These are phyloP conservation scores for Epinotia nisella DNA, from an alignment of 2,888 invertebrate genomes.

Conservation along the genomic window DNA sequence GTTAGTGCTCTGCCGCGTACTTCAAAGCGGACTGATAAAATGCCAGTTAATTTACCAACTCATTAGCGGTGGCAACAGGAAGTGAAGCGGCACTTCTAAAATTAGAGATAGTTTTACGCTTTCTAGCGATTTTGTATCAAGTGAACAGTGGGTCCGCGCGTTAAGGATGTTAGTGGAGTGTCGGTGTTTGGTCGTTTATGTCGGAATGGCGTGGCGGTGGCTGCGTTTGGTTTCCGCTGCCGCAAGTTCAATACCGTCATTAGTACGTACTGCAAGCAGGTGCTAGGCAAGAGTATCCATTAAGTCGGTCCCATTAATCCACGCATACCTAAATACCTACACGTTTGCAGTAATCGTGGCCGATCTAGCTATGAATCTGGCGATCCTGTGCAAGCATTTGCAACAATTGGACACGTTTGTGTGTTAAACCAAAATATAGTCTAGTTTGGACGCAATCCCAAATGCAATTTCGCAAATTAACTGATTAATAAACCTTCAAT, in stretches of 20 bases:
- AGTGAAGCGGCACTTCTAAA: constrained; percentile 60
- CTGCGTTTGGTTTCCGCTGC: constrained; percentile 69
- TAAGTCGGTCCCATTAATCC: constrained; percentile 56
- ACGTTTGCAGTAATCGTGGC: constrained; percentile 44
- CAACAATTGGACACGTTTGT: constrained; percentile 60
- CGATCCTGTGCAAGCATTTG: constrained; percentile 49
- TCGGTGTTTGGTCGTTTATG: constrained; percentile 48
- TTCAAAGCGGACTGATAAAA: constrained; percentile 61
- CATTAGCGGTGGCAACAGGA: constrained; percentile 64
- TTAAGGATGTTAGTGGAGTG: constrained; percentile 53
- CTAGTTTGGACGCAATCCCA: constrained; percentile 51
- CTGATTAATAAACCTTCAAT: constrained; percentile 48
- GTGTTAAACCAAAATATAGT: constrained; percentile 55
- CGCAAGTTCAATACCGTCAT: constrained; percentile 70
- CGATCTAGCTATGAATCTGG: constrained; percentile 20
- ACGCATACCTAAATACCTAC: constrained; percentile 48
- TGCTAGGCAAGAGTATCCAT: constrained; percentile 50
- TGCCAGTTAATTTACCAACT: constrained; percentile 70
- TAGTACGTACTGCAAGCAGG: constrained; percentile 50
- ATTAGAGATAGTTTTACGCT: constrained; percentile 45
- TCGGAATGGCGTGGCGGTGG: constrained; percentile 65
- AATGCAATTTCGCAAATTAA: constrained; percentile 62
- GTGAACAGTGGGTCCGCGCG: constrained; percentile 32
- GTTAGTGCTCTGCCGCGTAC: constrained; percentile 54
- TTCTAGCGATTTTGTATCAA: constrained; percentile 30